A percentile compares a stretch with the other conserved stretches of the same genome.
Evolutionary conservation across 2,113 vertebrate genomes (phyloP).

Genomic region (Myiopsitta monachus): DNA sequence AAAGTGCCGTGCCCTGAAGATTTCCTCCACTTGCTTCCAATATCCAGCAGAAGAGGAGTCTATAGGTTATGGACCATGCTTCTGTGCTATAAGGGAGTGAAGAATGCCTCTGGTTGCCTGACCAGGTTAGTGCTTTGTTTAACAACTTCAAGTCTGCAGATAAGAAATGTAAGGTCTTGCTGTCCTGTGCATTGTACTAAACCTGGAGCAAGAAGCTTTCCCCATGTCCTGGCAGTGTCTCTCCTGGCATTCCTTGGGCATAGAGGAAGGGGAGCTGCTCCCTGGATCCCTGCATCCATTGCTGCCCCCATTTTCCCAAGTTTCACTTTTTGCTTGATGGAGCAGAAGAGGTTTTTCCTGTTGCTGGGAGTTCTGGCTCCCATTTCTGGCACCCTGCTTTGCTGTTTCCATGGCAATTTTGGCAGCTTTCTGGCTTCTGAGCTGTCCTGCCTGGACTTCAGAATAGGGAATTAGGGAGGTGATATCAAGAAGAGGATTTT

Average conservation of each 20-base stretch:
- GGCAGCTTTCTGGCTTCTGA: conserved; percentile 24
- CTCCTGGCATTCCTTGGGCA: background rate
- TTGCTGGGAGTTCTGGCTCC: background rate
- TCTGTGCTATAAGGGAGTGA: background rate
- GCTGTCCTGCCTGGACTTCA: background rate
- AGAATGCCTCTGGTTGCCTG: background rate
- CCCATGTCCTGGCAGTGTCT: accelerated
- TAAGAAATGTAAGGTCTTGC: background rate
- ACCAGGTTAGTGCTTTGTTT: background rate
- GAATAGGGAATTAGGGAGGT: background rate
- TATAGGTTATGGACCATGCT: background rate
- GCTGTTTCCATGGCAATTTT: conserved; percentile 11
- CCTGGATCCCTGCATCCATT: background rate
- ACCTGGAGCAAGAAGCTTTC: background rate
- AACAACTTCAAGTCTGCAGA: background rate
- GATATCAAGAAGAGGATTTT: background rate
- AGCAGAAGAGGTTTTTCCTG: background rate
- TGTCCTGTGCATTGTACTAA: accelerated
- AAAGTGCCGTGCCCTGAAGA: background rate
- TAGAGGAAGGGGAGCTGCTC: background rate
- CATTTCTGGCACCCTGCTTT: background rate
- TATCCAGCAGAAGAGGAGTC: background rate
- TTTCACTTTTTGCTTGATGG: background rate
- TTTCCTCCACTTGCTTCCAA: background rate
- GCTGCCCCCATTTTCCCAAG: background rate